Base-by-base conservation (phyloP, 2,113 vertebrate species). In the Gasterosteus nipponicus region DNA sequence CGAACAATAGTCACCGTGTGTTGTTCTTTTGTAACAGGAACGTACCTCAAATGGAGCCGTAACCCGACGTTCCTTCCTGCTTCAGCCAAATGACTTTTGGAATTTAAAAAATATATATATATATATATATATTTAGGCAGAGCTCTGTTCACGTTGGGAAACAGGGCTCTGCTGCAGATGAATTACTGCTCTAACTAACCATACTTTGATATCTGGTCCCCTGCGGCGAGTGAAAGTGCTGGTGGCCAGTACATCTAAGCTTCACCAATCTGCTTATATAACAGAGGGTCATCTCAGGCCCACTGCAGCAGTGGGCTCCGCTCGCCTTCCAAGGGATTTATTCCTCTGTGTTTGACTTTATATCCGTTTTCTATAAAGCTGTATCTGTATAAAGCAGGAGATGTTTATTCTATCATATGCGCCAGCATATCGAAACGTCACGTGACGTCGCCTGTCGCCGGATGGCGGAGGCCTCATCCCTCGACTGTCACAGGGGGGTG, bases 211-310 rank as follows among this genome's bases (percentile, higher is more conserved):
- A 39, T 39, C 72, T 19, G 66, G 46, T 68, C 72, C 80, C 70
- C 79, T 73, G 79, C n/a, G 7, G 80, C 2, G 76, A 75, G 59
- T 73, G 83, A 70, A 79, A 76, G 61, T n/a, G 3, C 69, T 54
- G 64, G 65, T 61, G 77, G 62, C 31, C 35, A 10, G 75, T 78
- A 26, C 54, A 79, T 83, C 69, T 73, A 73, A 84, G 84, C 77
- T 76, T 72, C 51, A 75, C 67, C 81, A 87, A 87, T 83, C 86
- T 84, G 82, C 84, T 93, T 92, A 89, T 90, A 83, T 91, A 92
- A 91, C 86, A 83, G 75, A 62, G 59, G 90, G 87, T 78, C 87
- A 80, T 83, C 54, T 41, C 61, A 77, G 69, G 66, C 49, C 61
- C 73, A 51, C 73, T 80, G 79, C 82, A 83, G 82, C 81, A 70